Evolutionary conservation across 2,797 vertebrate species (phyloP).

Genomic region (Denticeps clupeoides): DNA sequence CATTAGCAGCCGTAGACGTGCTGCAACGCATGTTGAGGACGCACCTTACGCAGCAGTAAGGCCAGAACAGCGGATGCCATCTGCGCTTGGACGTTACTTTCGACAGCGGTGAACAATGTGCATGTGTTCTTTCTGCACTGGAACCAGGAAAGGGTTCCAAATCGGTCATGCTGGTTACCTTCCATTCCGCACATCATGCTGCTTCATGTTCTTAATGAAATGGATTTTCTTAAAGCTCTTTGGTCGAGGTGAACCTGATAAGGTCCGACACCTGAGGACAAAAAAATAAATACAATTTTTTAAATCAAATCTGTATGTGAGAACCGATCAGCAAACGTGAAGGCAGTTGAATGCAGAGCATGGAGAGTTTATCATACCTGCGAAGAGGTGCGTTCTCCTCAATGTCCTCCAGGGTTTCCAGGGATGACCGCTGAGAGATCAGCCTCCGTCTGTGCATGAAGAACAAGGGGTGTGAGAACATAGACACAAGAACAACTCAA

Average conservation of each 20-base stretch:
- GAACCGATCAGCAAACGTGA: neutral
- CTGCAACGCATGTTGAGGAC: too few species aligned
- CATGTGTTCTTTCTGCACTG: neutral
- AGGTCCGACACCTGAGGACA: slow-evolving; percentile 76
- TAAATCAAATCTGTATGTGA: too few species aligned
- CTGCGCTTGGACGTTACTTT: too few species aligned
- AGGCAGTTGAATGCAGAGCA: too few species aligned
- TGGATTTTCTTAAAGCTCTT: slow-evolving; percentile 99
- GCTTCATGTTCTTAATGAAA: slow-evolving; percentile 97
- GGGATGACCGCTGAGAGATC: slow-evolving; percentile 92
- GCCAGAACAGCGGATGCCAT: too few species aligned
- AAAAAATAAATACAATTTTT: too few species aligned
- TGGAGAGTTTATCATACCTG: slow-evolving; percentile 56
- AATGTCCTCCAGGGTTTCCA: slow-evolving; percentile 97
- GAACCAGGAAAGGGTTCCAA: too few species aligned
- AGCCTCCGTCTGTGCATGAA: slow-evolving; percentile 70
- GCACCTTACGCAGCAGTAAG: too few species aligned
- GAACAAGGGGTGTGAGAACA: neutral
- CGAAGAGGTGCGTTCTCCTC: slow-evolving; percentile 95
- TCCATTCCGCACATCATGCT: slow-evolving; percentile 90
- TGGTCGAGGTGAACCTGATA: slow-evolving; percentile 98
- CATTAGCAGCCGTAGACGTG: too few species aligned
- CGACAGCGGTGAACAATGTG: too few species aligned
- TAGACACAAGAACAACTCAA: neutral
- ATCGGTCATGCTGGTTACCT: too few species aligned